Base-by-base conservation (phyloP, 1,140 invertebrate genomes). In the Aradophagus sp. region DNA sequence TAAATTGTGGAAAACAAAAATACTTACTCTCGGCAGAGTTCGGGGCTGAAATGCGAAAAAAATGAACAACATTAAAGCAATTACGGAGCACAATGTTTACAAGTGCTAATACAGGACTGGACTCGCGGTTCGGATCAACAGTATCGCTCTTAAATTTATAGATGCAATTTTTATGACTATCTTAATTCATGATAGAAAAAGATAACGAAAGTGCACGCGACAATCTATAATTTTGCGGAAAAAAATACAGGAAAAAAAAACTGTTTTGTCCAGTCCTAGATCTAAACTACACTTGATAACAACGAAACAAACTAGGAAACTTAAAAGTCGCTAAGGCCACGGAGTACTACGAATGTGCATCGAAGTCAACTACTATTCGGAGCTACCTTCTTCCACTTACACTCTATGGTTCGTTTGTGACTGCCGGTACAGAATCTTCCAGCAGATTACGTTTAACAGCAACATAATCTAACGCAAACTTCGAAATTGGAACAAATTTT, bases 1-100 rank as follows among this genome's bases (percentile, higher is more conserved):
- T 50, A 53, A 67, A 45, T 68, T 56, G 56, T 55, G 61, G 59
- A 61, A 38, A 65, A 63, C 53, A 61, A 58, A 68, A 53, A 61
- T 73, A 73, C 71, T 73, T 73, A 73, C 65, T 73, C 69, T 73
- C 71, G 65, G 71, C 71, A 65, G 61, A 65, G 55, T 68, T 73
- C 65, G 59, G 71, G 52, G 71, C 71, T 69, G 71, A 73, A 73
- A 73, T 73, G 71, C 71, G 71, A 73, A 73, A 73, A 63, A 73
- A 66, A 68, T 39, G 36, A 70, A 61, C 47, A 61, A 65, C 65
- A 73, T 73, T 73, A 69, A 73, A 73, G 71, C 71, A 69, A n/a
- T 73, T 65, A 73, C 71, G 50, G 69, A 73, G 71, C 65, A 68
- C 35, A 63, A 69, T 53, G 17, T 69, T 67, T 62, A 63, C 58